Base-by-base conservation (phyloP, 2,888 invertebrate genomes). In the Mactromeris polynyma region DNA sequence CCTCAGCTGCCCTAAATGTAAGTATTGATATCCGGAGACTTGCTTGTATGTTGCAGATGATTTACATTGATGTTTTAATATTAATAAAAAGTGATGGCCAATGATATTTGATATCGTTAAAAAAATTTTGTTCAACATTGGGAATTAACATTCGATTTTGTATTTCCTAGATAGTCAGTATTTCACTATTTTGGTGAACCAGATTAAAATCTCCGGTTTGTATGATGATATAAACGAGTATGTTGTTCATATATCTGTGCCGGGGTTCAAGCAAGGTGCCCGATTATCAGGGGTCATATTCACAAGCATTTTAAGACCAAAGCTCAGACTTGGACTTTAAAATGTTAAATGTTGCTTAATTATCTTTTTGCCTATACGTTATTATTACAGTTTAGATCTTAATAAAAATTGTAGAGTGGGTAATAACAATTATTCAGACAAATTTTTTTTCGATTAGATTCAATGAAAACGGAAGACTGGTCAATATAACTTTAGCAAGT, bases 1-100 rank as follows among this genome's bases (percentile, higher is more conserved):
- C 89, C 9, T 73, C 88, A 11, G 58, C 89, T 42, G 80, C 79
- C 19, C 80, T 88, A 21, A 86, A 89, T 90, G 92, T 92, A 83
- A 73, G 73, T 73, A 17, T 64, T 26, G 2, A 1, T 7, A 46
- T n/a, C n/a, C 2, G 51, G 51, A 17, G 51, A 51, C 19, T 9
- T 51, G 4, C 11, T 2, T 14, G 51, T 51, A 19, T 51, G 51
- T 19, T 51, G 51, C 11, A 6, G 51, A 14, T 17, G 51, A 9
- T 51, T 2, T 51, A 42, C 42, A 51, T 2, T 51, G 51, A 51
- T 51, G 51, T 51, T 51, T 51, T n/a, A n/a, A 51, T 51, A 51
- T 51, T 6, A 14, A 51, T 51, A 6, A 51, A 51, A 51, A 2
- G 51, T 9, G 19, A 17, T 51, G 2, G 51, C 2, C 51, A 51